Evolutionary conservation across 2,797 vertebrate species (phyloP).

Genomic region (Heterohyrax brucei): DNA sequence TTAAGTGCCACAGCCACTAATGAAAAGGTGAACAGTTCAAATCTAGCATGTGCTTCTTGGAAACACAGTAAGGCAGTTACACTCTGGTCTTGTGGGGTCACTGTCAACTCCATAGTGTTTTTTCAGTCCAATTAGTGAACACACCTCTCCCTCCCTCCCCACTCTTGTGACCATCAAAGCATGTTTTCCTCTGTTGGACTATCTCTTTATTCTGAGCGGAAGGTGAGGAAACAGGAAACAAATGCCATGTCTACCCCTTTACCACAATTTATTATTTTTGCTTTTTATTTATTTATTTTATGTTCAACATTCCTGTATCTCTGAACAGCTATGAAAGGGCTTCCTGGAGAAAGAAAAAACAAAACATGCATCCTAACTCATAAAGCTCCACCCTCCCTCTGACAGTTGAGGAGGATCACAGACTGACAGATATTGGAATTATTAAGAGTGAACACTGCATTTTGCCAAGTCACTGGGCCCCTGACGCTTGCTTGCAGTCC

Average conservation of each 20-base stretch:
- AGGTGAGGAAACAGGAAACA: constrained; percentile 81
- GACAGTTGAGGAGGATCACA: neutral
- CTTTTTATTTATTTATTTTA: constrained; percentile 69
- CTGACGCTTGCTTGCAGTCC: neutral
- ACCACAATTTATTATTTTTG: constrained; percentile 79
- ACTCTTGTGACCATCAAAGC: no score
- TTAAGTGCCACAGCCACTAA: no score
- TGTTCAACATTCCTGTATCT: constrained; percentile 72
- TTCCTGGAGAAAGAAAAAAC: constrained; percentile 78
- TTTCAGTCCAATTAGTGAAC: no score
- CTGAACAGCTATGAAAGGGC: constrained; percentile 52
- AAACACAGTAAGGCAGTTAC: no score
- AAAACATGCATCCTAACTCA: neutral
- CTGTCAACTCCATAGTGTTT: no score
- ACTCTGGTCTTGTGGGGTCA: no score
- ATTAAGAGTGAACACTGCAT: neutral
- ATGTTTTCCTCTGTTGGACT: neutral
- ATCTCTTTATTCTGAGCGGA: constrained; percentile 32
- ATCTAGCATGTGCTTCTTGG: no score
- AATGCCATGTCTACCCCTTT: constrained; percentile 70
- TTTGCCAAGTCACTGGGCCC: constrained; percentile 3
- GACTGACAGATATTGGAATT: neutral
- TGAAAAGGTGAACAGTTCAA: no score
- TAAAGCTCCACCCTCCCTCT: neutral
- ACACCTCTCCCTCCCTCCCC: no score